Base-by-base conservation (phyloP, 1,140 invertebrate species). In the Drosophila nasuta region DNA sequence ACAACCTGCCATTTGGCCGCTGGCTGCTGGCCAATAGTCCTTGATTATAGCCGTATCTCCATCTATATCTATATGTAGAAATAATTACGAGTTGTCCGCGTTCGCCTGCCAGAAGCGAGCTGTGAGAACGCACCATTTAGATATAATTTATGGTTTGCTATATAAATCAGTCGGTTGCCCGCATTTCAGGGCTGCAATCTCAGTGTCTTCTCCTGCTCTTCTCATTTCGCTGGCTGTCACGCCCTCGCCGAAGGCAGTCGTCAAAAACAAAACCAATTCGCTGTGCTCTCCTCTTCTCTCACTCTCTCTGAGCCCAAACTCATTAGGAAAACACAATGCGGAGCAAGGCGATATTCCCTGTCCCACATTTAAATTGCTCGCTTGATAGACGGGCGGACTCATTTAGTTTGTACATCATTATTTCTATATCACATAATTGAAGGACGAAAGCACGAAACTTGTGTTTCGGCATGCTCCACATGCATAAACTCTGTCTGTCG, bases 141-240 rank as follows among this genome's bases (percentile, higher is more conserved):
- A 75, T 80, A 80, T 80, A 80, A 80, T 80, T 80, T 80, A 80
- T 75, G 60, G 66, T 51, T 69, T 38, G 51, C 56, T 51, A 78
- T 78, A 80, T 80, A 80, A 80, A 80, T 80, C 78, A 80, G 75
- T 75, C 56, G 58, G 20, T 41, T 30, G 49, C 38, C 69, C 56
- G 35, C 67, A 65, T 64, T 56, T 56, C 8, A 52, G 28, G 52
- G 46, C 52, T 72, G 74, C 68, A 73, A 70, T 70, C 66, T 75
- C 66, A 49, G 66, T 52, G 33, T 15, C 5, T 33, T 35, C 51
- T 35, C 11, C n/a, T n/a, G 20, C 51, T 1, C 5, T 41, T 17
- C 33, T 13, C 46, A 8, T 35, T 10, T 41, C 13, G 46, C 38
- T 46, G 43, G 41, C 45, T 60, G 66, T 8, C 66, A 70, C 76